Evolutionary conservation across 1,140 invertebrate genomes (phyloP).

Genomic region (Oedothorax gibbosus): DNA sequence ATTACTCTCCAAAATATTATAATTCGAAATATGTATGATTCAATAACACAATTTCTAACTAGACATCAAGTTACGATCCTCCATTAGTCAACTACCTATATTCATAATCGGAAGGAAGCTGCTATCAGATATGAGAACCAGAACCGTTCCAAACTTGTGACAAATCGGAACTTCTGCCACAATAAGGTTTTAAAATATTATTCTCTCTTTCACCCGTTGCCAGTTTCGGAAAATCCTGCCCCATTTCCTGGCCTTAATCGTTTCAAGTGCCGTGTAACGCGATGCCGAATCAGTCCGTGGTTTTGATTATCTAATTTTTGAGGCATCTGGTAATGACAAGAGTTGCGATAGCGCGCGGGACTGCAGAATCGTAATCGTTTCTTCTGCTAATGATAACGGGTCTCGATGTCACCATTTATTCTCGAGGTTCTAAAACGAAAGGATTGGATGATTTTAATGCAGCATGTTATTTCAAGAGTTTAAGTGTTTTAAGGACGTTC

Average conservation of each 20-base stretch:
- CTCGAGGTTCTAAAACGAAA: neutral
- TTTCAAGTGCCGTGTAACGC: constrained; percentile 35
- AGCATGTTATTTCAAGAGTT: too few species aligned
- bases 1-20: too few species aligned
- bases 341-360: constrained; percentile 45
- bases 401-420: constrained; percentile 27
- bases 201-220: constrained; percentile 23
- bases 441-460: neutral
- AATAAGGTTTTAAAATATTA: constrained; percentile 52
- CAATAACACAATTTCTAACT: too few species aligned
- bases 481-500: neutral
- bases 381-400: constrained; percentile 38
- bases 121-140: constrained; percentile 18
- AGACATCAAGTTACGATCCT: neutral
- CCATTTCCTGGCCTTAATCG: constrained; percentile 43
- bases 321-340: constrained; percentile 51
- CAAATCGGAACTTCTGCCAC: constrained; percentile 44
- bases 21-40: too few species aligned
- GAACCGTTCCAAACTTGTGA: constrained; percentile 27
- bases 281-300: constrained; percentile 9
- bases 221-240: constrained; percentile 17
- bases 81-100: constrained; percentile 17
- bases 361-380: constrained; percentile 48
- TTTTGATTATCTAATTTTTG: constrained; percentile 61
- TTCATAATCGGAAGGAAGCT: constrained; percentile 10